phyloP scores from a whole-genome alignment of 2,888 invertebrate species.

The Panopea generosa region DNA sequence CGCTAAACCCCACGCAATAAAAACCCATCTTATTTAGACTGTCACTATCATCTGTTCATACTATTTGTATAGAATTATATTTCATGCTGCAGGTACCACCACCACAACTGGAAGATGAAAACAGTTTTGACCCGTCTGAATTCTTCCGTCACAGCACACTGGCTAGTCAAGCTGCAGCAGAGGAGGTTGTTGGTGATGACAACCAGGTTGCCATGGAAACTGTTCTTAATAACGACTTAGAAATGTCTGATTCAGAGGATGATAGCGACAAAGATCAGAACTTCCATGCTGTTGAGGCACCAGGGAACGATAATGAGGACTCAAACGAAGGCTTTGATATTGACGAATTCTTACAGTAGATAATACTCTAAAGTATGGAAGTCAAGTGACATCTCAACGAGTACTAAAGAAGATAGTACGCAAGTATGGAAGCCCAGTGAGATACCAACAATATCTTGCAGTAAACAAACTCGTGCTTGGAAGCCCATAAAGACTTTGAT shows the following conservation, averaged over 20 bases:
- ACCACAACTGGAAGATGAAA: constrained; percentile 73
- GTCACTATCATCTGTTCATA: no score
- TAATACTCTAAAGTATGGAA: no score
- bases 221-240: constrained; percentile 77
- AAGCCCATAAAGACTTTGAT: no score
- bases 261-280: constrained; percentile 66
- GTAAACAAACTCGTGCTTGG: no score
- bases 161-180: constrained; percentile 69
- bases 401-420: no score
- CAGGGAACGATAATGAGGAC: constrained; percentile 15
- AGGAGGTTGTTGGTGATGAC: constrained; percentile 61
- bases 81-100: constrained; percentile 48
- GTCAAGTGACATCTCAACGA: no score
- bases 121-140: constrained; percentile 80
- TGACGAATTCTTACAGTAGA: constrained; percentile 73
- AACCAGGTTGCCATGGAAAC: constrained; percentile 74
- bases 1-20: no score
- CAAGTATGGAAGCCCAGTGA: no score
- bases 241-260: constrained; percentile 90
- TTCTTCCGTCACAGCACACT: constrained; percentile 81
- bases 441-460: no score
- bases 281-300: constrained; percentile 19
- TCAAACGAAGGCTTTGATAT: constrained; percentile 81
- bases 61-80: no score
- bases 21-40: no score